Base-by-base conservation (phyloP, 2,888 invertebrate species). In the Caenorhabditis afra region DNA sequence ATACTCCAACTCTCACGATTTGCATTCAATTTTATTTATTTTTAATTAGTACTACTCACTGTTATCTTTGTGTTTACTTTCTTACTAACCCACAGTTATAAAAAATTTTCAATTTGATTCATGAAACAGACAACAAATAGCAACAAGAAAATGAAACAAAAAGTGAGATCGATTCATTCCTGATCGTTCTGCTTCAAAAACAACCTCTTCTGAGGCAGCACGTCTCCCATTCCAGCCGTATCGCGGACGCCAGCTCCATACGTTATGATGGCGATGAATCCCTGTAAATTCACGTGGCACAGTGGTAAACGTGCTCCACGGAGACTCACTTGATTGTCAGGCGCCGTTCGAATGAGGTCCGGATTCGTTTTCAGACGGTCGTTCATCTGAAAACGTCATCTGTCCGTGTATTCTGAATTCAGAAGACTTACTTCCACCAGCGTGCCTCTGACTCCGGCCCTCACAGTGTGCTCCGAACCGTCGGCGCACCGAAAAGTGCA, bases 171-270 rank as follows among this genome's bases (percentile, higher is more conserved):
- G 41, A 58, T 53, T 58, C 37, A 55, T 23, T 41, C 10, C 29
- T 29, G 29, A 29, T 29, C 29, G 29, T 29, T 29, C 20, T 57
- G 20, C n/a, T 59, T 66, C 37, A 81, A 45, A 23, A 41, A 14
- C 2, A 83, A 66, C 16, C 81, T 29, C 44, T 83, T 81, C 29
- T 58, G 61, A 0, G 81, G 79, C 41, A 81, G 55, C 14, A 37
- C 44, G 0, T 62, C 75, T 3, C 68, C 73, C 49, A 85, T 81
- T 71, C 81, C 85, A 41, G 79, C 81, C 16, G 80, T 76, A 20
- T 80, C 75, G 10, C 85, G 78, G 35, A 81, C 81, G 41, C 85
- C 85, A 3, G 83, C 82, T 49, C 82, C 84, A 37, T 84, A 85
- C 7, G 82, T 85, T 44, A 85, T 76, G 37, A 85, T 81, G 12